Percentiles rank a stretch among this genome's conserved stretches.
Conservation (phyloP, 1,140 invertebrate species). For the Anthonomus grandis region DNA sequence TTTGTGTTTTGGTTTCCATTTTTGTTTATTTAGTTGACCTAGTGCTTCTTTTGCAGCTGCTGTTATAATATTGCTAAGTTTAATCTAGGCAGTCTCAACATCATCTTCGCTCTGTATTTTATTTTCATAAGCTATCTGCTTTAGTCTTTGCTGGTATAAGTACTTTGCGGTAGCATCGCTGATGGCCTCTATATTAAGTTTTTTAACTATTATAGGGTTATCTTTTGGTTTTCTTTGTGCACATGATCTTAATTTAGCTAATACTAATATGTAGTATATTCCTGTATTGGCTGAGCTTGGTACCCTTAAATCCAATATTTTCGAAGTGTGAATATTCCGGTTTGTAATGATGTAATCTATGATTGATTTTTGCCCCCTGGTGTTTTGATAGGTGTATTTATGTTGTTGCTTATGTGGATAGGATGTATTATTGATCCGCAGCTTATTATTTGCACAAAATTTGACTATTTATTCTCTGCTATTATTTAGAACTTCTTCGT, state of each 20-base stretch:
- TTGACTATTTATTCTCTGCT: slow-evolving; percentile 6
- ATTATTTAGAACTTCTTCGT: slow-evolving; percentile 11
- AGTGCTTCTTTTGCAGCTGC: not conserved
- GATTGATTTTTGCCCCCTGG: slow-evolving; percentile 1
- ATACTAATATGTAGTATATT: slow-evolving; percentile 1
- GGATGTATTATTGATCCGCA: slow-evolving; percentile 20
- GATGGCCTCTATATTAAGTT: slow-evolving; percentile 8
- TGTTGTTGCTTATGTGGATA: slow-evolving; percentile 16
- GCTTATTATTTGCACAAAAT: slow-evolving; percentile 14
- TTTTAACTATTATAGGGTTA: not conserved
- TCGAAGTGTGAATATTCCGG: not conserved
- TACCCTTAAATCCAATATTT: slow-evolving; percentile 7
- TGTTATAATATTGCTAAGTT: not conserved
- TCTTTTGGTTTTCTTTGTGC: not conserved
- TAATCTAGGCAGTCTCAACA: slow-evolving; percentile 1
- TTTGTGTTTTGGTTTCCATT: not conserved
- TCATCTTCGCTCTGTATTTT: not conserved
- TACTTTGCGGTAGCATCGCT: not conserved
- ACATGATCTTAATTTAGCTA: not conserved
- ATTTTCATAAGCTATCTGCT: not conserved
- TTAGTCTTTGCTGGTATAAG: slow-evolving; percentile 8
- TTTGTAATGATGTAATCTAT: slow-evolving; percentile 8
- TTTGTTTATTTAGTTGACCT: slow-evolving; percentile 8
- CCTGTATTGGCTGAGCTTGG: slow-evolving; percentile 5
- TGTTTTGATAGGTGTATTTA: slow-evolving; percentile 3